Conservation (phyloP, 2,888 invertebrate species). For the Odontocerum albicorne region DNA sequence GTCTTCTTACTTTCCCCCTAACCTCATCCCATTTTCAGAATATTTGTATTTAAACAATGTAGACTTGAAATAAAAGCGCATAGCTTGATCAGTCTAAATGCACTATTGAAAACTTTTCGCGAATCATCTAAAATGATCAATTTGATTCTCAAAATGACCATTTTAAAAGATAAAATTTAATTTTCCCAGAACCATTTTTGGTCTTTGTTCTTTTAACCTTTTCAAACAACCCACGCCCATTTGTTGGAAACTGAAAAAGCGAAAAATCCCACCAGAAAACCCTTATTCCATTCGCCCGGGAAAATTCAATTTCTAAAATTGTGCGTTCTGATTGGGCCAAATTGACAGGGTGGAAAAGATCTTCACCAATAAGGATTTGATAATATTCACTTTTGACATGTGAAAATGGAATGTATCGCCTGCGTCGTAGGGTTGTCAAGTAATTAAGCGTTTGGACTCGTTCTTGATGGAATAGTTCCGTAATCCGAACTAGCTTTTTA, state of each 20-base stretch:
- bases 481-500: too few species aligned
- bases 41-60: too few species aligned
- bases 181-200: neutral
- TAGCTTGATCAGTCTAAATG: too few species aligned
- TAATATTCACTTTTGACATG: constrained; percentile 12
- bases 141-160: too few species aligned
- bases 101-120: too few species aligned
- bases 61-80: too few species aligned
- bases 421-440: neutral
- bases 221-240: constrained; percentile 23
- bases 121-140: too few species aligned
- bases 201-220: constrained; percentile 7
- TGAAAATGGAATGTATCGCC: neutral
- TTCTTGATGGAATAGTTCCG: too few species aligned
- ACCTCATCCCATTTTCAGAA: too few species aligned
- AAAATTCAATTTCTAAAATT: neutral
- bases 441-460: neutral
- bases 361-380: constrained; percentile 7
- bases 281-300: constrained; percentile 6
- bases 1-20: too few species aligned
- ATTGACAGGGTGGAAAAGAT: constrained; percentile 8
- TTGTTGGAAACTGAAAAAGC: neutral
- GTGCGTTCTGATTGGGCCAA: constrained; percentile 12
- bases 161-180: too few species aligned
- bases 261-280: neutral